A percentile compares a stretch with the other conserved stretches of the same genome.
Conservation (phyloP, 1,140 invertebrate species). For the Ladona fulva region DNA sequence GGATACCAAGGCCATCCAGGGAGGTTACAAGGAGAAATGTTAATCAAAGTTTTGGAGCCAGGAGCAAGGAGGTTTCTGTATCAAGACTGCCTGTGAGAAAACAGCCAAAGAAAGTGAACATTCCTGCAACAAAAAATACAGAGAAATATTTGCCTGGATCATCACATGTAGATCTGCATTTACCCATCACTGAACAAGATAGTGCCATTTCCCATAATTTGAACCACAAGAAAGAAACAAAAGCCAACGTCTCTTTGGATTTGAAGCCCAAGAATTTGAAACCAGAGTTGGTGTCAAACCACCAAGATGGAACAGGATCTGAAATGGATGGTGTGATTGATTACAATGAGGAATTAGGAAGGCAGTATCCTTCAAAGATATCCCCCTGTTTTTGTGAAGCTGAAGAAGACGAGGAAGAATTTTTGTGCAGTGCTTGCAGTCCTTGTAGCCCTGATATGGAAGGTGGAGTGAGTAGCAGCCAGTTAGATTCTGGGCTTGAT, state of each 20-base stretch:
- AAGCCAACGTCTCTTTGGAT: background rate
- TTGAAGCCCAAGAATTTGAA: background rate
- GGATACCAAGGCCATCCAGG: background rate
- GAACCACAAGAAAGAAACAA: background rate
- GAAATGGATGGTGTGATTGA: background rate
- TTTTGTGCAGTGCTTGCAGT: constrained; percentile 3
- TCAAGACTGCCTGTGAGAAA: background rate
- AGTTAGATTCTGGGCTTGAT: background rate
- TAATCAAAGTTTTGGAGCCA: background rate
- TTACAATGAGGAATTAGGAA: background rate
- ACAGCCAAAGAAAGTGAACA: background rate
- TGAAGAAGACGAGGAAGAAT: constrained; percentile 12
- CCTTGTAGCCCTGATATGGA: constrained; percentile 13
- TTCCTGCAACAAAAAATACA: background rate
- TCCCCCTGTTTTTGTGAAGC: background rate
- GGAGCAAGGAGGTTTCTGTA: background rate
- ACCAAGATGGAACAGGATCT: background rate
- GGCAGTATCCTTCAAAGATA: background rate
- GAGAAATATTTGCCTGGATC: background rate
- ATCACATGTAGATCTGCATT: background rate
- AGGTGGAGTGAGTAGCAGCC: background rate
- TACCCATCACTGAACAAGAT: background rate
- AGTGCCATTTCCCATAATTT: background rate
- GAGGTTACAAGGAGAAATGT: background rate
- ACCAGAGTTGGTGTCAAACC: background rate